These are phyloP conservation scores for Acleris literana DNA, from an alignment of 2,888 invertebrate genomes.

Conservation along the genomic window DNA sequence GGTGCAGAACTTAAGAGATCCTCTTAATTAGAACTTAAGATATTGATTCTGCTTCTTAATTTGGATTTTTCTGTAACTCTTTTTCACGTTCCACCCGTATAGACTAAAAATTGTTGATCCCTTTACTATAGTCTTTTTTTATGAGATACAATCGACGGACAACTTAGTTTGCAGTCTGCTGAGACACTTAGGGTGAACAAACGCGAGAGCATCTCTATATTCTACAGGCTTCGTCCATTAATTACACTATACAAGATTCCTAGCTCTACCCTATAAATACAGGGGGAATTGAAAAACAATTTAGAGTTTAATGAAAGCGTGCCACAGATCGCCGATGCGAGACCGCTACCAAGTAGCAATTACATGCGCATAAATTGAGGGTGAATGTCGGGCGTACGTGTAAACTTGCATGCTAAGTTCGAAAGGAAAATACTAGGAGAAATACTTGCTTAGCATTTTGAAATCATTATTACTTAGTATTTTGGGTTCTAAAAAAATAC, in stretches of 20 bases:
- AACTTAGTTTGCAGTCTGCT: no score
- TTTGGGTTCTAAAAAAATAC: no score
- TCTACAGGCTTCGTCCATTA: constrained; percentile 3
- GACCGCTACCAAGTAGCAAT: constrained; percentile 48
- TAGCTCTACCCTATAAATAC: constrained; percentile 8
- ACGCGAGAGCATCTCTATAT: constrained; percentile 12
- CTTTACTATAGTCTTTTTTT: no score
- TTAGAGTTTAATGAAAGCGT: constrained; percentile 53
- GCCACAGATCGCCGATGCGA: constrained; percentile 48
- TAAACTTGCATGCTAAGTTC: constrained; percentile 19
- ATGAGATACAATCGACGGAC: no score
- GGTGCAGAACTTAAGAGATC: no score
- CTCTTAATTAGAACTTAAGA: no score
- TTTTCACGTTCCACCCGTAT: no score
- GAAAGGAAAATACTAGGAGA: constrained; percentile 1
- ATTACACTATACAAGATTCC: constrained; percentile 19
- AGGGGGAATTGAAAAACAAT: constrained; percentile 34
- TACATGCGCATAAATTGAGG: constrained; percentile 49
- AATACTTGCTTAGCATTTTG: not conserved
- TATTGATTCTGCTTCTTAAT: no score
- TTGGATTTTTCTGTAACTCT: no score
- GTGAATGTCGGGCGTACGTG: constrained; percentile 34
- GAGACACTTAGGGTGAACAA: not conserved
- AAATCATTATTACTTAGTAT: not conserved
- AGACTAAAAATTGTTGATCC: no score